Percentiles rank a stretch among this genome's conserved stretches.
These are phyloP conservation scores for Poeciliopsis occidentalis DNA, from an alignment of 2,113 vertebrate genomes.

Conservation along the genomic window DNA sequence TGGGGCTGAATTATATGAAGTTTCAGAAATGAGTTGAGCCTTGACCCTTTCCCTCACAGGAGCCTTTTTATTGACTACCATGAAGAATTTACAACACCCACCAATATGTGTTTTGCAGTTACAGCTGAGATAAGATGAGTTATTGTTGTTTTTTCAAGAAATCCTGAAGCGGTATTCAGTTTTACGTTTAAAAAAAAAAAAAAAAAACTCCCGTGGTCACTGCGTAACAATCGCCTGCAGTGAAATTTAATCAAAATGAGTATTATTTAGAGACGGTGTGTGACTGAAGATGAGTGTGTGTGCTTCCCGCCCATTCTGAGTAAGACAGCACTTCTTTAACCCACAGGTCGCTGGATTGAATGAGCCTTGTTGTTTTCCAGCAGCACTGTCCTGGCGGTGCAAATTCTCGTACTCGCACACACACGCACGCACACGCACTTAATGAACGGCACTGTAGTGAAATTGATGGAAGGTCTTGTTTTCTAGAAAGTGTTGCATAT, in stretches of 20 bases:
- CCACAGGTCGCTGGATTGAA: constrained; percentile 46
- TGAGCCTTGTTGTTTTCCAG: constrained; percentile 52
- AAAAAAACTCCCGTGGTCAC: neutral
- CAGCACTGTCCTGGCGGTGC: constrained; percentile 44
- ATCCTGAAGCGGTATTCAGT: neutral
- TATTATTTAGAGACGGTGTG: constrained; percentile 20
- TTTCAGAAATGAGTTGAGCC: no score
- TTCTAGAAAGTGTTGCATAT: neutral
- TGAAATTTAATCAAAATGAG: neutral
- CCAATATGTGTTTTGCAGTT: no score
- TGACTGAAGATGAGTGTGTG: constrained; percentile 21
- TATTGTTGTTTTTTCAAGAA: neutral
- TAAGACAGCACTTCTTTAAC: constrained; percentile 44
- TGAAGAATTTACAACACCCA: neutral
- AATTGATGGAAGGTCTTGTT: constrained; percentile 14
- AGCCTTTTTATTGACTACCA: neutral
- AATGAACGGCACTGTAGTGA: constrained; percentile 23
- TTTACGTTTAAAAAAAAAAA: neutral
- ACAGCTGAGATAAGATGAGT: no score
- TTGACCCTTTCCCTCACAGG: neutral
- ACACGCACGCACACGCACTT: neutral
- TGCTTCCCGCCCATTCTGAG: neutral
- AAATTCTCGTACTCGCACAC: neutral
- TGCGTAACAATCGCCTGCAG: neutral
- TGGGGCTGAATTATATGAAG: no score